Evolutionary conservation across 1,140 invertebrate genomes (phyloP), one percentile per base, ranked within the genome.

Genomic region (Drosophila mayri): DNA sequence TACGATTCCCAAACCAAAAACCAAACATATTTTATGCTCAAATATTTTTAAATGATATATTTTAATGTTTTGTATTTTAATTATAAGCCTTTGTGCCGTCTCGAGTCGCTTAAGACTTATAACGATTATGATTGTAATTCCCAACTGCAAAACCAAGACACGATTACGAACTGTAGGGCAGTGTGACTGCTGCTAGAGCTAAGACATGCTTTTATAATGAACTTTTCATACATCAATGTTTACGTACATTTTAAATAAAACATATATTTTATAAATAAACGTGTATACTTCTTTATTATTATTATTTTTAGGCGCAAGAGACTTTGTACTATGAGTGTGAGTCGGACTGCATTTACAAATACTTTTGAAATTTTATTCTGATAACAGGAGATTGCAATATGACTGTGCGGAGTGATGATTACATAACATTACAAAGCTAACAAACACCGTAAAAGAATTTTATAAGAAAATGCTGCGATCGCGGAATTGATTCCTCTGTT

Each of bases 1-100:
- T 38, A 71, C 67, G 43, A 88, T 80, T 84, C 76, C 76, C 83
- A 88, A 70, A 79, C 76, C 83, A 82, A 86, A 86, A 76, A 83
- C 62, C 57, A 77, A 74, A 84, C 57, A 70, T 76, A 40, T 72
- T 55, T 55, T 71, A 76, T 73, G 47, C 63, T 73, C 60, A 76
- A 83, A 84, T 84, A 66, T 73, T 80, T 54, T 79, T 47, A 60
- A 58, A 38, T 62, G 54, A 50, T 66, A 44, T 46, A 43, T 66
- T 38, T 46, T 64, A 57, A 68, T 58, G 20, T 73, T 55, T 59
- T 75, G 47, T 74, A 60, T 63, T 52, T 30, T 50, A 50, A 37
- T 18, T 28, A 6, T 79, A 76, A 79, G 70, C 40, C 62, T 54
- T 28, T 59, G 44, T 49, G 61, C 52, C 64, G 62, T 70, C 58